Evolutionary conservation across 2,888 invertebrate genomes (phyloP).

Genomic region (Sarcophaga variegata): DNA sequence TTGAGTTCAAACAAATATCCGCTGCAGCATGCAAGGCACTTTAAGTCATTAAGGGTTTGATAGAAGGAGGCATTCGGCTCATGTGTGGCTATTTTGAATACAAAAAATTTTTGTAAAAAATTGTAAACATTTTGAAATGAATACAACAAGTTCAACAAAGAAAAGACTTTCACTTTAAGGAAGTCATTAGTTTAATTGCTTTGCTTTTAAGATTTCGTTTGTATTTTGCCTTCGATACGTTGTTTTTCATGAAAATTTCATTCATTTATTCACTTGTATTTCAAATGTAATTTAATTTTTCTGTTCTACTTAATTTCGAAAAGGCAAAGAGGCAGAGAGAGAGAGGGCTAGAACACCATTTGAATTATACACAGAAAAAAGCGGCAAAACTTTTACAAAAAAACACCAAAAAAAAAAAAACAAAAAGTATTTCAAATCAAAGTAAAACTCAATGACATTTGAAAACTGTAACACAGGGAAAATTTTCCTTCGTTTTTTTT

Average conservation of each 20-base stretch:
- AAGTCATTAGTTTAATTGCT: background rate
- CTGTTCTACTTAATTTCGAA: constrained; percentile 11
- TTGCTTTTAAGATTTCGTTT: background rate
- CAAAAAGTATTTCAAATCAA: constrained; percentile 46
- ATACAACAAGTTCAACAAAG: too few species aligned
- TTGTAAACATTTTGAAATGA: too few species aligned
- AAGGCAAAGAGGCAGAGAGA: background rate
- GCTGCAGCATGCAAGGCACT: too few species aligned
- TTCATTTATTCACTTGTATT: background rate
- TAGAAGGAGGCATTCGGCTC: too few species aligned
- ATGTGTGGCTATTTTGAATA: too few species aligned
- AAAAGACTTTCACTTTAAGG: background rate
- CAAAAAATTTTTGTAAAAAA: too few species aligned
- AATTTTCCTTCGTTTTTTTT: background rate
- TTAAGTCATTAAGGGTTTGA: too few species aligned
- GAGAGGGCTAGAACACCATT: background rate
- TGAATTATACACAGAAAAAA: background rate
- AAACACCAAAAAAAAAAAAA: background rate
- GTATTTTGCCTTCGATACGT: background rate
- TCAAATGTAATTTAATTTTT: constrained; percentile 16
- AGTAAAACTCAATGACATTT: constrained; percentile 55
- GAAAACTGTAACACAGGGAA: constrained; percentile 32
- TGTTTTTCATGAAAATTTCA: background rate
- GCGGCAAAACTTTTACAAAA: background rate
- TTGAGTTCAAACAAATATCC: too few species aligned